phyloP scores from a whole-genome alignment of 2,797 vertebrate genomes.

The Enteromius treurensis region DNA sequence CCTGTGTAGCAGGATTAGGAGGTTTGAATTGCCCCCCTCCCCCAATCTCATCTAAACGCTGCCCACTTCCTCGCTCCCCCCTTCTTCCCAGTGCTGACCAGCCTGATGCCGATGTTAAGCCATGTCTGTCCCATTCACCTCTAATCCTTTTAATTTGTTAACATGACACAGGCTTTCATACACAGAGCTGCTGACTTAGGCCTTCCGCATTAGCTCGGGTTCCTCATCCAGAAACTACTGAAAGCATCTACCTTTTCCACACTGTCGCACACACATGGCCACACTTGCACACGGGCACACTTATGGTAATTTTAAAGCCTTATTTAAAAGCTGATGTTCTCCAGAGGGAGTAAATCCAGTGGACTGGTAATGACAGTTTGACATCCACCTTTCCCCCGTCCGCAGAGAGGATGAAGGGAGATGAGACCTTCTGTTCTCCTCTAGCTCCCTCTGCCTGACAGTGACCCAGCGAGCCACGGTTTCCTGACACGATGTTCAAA shows the following conservation, averaged over 20 bases:
- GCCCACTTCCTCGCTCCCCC: conserved; percentile 44
- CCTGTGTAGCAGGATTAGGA: conserved; percentile 64
- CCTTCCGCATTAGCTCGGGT: conserved; percentile 54
- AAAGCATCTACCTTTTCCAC: conserved; percentile 55
- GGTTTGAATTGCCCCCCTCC: conserved; percentile 50
- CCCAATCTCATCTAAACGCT: conserved; percentile 51
- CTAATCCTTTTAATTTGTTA: conserved; percentile 82
- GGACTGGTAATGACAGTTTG: conserved; percentile 56
- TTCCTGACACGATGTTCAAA: conserved; percentile 56
- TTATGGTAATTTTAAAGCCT: conserved; percentile 56
- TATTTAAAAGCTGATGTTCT: conserved; percentile 57
- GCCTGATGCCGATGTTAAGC: conserved; percentile 74
- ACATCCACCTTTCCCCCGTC: conserved; percentile 53
- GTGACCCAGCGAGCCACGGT: conserved; percentile 48
- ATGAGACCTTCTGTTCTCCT: conserved; percentile 49
- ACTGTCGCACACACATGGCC: conserved; percentile 44
- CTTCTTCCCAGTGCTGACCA: conserved; percentile 68
- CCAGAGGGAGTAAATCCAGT: conserved; percentile 52
- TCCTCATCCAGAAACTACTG: conserved; percentile 57
- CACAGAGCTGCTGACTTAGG: conserved; percentile 59
- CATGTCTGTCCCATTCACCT: conserved; percentile 74
- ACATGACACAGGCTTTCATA: conserved; percentile 69
- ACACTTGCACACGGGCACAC: conserved; percentile 43
- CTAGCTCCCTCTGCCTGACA: conserved; percentile 48
- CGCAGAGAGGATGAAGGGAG: conserved; percentile 46